Base-by-base conservation (phyloP, 2,888 invertebrate genomes). In the Athetis lepigone region DNA sequence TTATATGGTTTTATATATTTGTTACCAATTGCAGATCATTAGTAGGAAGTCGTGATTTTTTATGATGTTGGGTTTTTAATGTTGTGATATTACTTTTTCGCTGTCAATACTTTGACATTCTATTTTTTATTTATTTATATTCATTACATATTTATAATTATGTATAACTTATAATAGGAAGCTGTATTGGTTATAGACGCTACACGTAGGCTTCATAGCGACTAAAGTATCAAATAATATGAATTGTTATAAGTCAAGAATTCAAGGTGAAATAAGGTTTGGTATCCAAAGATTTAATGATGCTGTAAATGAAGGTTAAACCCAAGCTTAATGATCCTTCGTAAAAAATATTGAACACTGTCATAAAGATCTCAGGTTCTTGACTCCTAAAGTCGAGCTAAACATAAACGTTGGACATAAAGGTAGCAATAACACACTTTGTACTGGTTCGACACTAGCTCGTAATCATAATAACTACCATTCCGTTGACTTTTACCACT, bases 401-500 rank as follows among this genome's bases (percentile, higher is more conserved):
- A 59, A 43, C 62, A 62, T 54, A 54, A 74, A 63, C 25, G 37
- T 42, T 27, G 55, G 16, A 52, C 37, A n/a, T 49, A 27, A 55
- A 70, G 29, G 49, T 60, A 29, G 62, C 47, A 70, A 63, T 52
- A 68, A 52, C 33, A 68, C 43, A 74, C 75, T 74, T 51, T 70
- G 69, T 70, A 37, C 49, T 70, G 51, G n/a, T 39, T 50, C 25
- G 16, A 54, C 56, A 52, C 52, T 56, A 39, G 45, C 65, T 39
- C 36, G 65, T 70, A 73, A 70, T 73, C 76, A 50, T 70, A 73
- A 73, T 75, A 73, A 70, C 56, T 27, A 23, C 65, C 65, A 57
- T 73, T 73, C 27, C n/a, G 58, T 60, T 65, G 76, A 61, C 65
- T 71, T 76, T 74, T 74, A 74, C 49, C 45, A 46, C 73, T 70